A percentile compares a stretch with the other conserved stretches of the same genome.
Conservation (phyloP, 2,888 invertebrate genomes). For the Pegoplata infirma region DNA sequence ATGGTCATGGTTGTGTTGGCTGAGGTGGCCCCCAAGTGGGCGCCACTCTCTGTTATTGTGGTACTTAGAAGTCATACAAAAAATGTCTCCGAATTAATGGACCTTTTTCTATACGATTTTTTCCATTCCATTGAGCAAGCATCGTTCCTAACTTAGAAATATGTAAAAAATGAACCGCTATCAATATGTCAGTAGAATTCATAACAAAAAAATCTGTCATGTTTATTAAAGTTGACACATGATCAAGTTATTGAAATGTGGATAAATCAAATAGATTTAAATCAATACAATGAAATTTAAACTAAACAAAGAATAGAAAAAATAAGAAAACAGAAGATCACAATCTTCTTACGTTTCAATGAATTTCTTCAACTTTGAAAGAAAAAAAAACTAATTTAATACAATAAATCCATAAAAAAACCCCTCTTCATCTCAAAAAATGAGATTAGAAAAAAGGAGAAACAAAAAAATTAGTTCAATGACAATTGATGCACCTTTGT, state of each 20-base stretch:
- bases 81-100: no score
- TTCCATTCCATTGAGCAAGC: no score
- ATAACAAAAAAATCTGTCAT: neutral
- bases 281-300: slow-evolving; percentile 29
- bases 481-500: slow-evolving; percentile 31
- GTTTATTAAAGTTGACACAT: slow-evolving; percentile 33
- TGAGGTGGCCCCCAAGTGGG: no score
- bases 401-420: slow-evolving; percentile 37
- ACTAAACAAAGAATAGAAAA: slow-evolving; percentile 20
- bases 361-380: slow-evolving; percentile 21
- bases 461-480: slow-evolving; percentile 1
- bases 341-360: slow-evolving; percentile 36
- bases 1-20: no score
- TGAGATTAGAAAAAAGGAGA: neutral
- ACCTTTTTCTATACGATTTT: no score
- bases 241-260: slow-evolving; percentile 37
- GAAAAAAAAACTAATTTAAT: slow-evolving; percentile 1
- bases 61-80: no score
- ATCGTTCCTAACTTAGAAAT: no score
- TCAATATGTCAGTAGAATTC: neutral
- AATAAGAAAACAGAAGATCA: slow-evolving; percentile 7
- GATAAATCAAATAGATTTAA: slow-evolving; percentile 42
- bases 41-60: no score
- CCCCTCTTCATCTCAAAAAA: neutral
- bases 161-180: no score